Evolutionary conservation across 2,113 vertebrate species (phyloP), one percentile per base, ranked within the genome.

Genomic region (Mixornis gularis): DNA sequence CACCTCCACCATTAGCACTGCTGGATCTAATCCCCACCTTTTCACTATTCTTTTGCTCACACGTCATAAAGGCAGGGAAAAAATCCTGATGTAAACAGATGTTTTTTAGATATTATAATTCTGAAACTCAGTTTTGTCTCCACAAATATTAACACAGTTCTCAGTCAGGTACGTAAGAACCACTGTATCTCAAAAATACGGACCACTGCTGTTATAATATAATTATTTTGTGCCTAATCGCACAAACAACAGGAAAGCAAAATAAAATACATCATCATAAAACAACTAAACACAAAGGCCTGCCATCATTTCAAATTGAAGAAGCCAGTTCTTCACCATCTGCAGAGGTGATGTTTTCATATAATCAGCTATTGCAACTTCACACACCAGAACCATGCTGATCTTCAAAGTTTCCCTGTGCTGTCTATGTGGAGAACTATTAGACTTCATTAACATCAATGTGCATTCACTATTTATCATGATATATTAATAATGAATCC

Each of bases 231-330:
- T 59, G 18, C 24, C 68, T 12, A 41, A 44, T 63, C 80, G 70
- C 20, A 78, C 24, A 38, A 83, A 52, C 32, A 89, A 53, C 22
- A 92, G 46, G 49, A 88, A 86, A 64, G 30, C 43, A 92, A 93
- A 94, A 84, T n/a, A 62, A 63, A 81, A 73, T 15, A 60, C 11
- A 65, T 5, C 1, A 9, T 58, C 32, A 48, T 17, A 56, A 82
- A 55, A 1, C 17, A 92, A 21, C 14, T 44, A 55, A 85, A 71
- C 2, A 12, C 79, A 87, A 89, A 85, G n/a, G 27, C 9, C 27
- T 51, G 30, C 15, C 65, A 49, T 65, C 1, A 55, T 66, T 64
- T 77, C 43, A 64, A 68, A 48, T 10, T 14, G 52, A 86, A 32
- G 49, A 70, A 81, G 41, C 7, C 6, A 20, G 21, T 77, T 60